phyloP scores from a whole-genome alignment of 2,888 invertebrate genomes.

The Xestia rhomboidea region DNA sequence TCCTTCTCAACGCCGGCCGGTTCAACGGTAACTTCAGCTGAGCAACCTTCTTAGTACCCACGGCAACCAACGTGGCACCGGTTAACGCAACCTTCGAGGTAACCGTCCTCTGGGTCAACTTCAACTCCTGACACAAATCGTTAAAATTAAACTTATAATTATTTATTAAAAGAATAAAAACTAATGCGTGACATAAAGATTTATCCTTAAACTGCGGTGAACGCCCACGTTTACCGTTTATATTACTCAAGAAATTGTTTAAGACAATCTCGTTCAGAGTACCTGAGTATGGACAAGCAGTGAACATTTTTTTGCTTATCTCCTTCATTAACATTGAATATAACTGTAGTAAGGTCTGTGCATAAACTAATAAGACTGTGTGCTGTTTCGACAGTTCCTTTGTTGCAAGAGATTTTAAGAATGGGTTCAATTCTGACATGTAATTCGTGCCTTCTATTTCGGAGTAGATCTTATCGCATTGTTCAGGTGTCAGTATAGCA shows the following conservation, averaged over 20 bases:
- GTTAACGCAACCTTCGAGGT: conserved; percentile 77
- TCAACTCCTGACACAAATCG: conserved; percentile 75
- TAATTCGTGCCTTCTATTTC: conserved; percentile 79
- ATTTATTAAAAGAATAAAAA: conserved; percentile 81
- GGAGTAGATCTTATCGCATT: conserved; percentile 79
- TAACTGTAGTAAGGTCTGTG: conserved; percentile 76
- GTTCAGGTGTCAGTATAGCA: conserved; percentile 82
- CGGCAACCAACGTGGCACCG: conserved; percentile 75
- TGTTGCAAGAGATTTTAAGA: conserved; percentile 71
- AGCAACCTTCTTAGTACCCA: conserved; percentile 74
- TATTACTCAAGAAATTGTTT: conserved; percentile 74
- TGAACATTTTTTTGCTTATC: conserved; percentile 76
- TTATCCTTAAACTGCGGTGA: conserved; percentile 83
- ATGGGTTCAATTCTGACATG: conserved; percentile 69
- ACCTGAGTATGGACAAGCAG: conserved; percentile 73
- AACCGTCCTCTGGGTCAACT: conserved; percentile 75
- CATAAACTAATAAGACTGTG: conserved; percentile 79
- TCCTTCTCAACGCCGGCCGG: conserved; percentile 72
- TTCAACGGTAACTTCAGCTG: conserved; percentile 77
- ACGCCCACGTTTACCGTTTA: conserved; percentile 73
- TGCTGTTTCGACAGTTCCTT: conserved; percentile 70
- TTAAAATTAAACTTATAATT: conserved; percentile 81
- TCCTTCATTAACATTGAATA: conserved; percentile 71
- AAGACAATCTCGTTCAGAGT: conserved; percentile 81
- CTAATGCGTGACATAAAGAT: conserved; percentile 81